A percentile compares a stretch with the other conserved stretches of the same genome.
Conservation (phyloP, 2,113 vertebrate species). For the Osmerus mordax region DNA sequence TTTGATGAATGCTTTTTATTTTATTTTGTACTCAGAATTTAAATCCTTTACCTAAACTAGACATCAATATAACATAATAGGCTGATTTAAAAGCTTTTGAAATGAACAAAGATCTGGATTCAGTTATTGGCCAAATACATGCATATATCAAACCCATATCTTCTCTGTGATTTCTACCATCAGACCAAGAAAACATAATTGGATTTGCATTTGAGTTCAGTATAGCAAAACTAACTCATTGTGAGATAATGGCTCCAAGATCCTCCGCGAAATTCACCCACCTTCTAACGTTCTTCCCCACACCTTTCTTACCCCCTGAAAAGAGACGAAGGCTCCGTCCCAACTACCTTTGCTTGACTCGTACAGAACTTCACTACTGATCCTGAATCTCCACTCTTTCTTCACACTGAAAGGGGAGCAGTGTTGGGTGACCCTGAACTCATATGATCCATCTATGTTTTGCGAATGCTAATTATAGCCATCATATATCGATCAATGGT, state of each 20-base stretch:
- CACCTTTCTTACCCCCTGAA: too few relatives aligned
- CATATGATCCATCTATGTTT: neutral
- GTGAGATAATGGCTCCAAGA: too few relatives aligned
- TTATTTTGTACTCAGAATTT: conserved; percentile 7
- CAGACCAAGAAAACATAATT: too few relatives aligned
- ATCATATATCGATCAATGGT: conserved; percentile 37
- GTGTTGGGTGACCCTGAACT: neutral
- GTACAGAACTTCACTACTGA: too few relatives aligned
- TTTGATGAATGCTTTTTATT: conserved; percentile 21
- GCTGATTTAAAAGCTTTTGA: neutral
- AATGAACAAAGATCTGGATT: neutral
- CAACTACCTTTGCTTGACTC: too few relatives aligned
- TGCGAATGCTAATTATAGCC: conserved; percentile 31
- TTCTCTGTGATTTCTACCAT: neutral
- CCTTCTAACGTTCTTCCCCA: too few relatives aligned
- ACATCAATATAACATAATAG: conserved; percentile 21
- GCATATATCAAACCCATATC: neutral
- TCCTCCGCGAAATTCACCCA: too few relatives aligned
- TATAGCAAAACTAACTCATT: too few relatives aligned
- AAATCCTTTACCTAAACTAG: conserved; percentile 7
- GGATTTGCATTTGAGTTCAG: too few relatives aligned
- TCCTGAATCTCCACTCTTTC: neutral
- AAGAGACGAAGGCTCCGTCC: too few relatives aligned
- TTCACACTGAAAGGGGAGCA: neutral
- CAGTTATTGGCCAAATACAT: neutral